Base-by-base conservation (phyloP, 2,888 invertebrate genomes). In the Bursaphelenchus okinawaensis region DNA sequence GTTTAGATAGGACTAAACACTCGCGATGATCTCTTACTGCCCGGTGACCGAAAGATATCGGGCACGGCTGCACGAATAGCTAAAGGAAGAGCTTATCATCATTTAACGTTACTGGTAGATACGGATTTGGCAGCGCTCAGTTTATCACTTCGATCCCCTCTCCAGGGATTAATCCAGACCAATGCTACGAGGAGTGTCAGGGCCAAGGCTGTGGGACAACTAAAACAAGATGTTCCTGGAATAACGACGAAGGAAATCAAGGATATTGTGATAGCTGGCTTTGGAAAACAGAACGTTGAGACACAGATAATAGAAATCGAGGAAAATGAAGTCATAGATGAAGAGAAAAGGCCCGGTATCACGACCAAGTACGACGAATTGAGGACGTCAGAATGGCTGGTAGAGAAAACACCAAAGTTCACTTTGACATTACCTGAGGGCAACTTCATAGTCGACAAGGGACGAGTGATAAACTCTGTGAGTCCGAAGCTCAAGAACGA, bases 21-120 rank as follows among this genome's bases (percentile, higher is more conserved):
- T 66, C 88, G 93, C 68, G 91, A 94, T 83, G 94, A 95, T 84
- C 89, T 96, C 76, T 86, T 91, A 66, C 86, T 93, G 67, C 73
- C 79, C 9, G 75, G 75, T 7, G 66, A 59, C 22, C 57, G 76
- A 29, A 80, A 81, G 63, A 59, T 96, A 76, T 95, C 95, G 77
- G 96, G 94, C 75, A 93, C 93, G 58, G 94, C 96, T 57, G 90
- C 94, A 0, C 93, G 93, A 85, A 86, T 95, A 66, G 92, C 92
- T 66, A 87, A 89, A 72, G 87, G 89, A 9, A 89, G 90, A 81
- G 90, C 92, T n/a, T 98, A 96, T 86, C 96, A 98, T 84, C 96
- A 96, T 84, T 93, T 93, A 85, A 96, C 96, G 4, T 87, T 98
- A 73, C 87, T 95, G 83, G 90, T 94, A 68, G 88, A 91, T 81